A percentile compares a stretch with the other conserved stretches of the same genome.
These are phyloP conservation scores for Lepeophtheirus salmonis DNA, from an alignment of 1,140 invertebrate species.

Conservation along the genomic window DNA sequence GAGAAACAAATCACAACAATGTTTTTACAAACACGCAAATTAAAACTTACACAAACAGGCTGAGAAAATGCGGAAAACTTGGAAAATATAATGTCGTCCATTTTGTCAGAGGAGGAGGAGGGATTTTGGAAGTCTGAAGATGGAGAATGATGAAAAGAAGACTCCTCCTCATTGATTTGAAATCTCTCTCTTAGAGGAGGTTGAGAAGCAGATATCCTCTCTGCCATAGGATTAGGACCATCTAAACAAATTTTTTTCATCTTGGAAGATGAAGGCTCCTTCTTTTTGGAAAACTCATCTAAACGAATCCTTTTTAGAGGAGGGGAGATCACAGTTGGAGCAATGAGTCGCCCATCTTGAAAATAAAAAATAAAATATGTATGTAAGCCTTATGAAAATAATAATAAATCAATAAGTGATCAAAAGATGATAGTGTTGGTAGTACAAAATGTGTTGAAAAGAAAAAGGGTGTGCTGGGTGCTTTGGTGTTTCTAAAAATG, in stretches of 20 bases:
- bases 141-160: background rate
- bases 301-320: background rate
- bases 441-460: too few relatives aligned
- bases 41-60: conserved; percentile 21
- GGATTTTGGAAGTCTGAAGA: background rate
- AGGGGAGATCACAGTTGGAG: conserved; percentile 2
- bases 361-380: background rate
- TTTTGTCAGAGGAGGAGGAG: background rate
- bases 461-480: too few relatives aligned
- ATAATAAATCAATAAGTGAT: background rate
- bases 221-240: conserved; percentile 1
- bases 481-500: too few relatives aligned
- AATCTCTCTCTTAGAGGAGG: background rate
- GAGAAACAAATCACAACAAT: background rate
- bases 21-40: too few relatives aligned
- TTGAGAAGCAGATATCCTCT: background rate
- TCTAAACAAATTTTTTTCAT: background rate
- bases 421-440: too few relatives aligned
- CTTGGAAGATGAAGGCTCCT: conserved; percentile 14
- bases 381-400: background rate
- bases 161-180: background rate
- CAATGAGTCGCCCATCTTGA: background rate
- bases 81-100: conserved; percentile 25
- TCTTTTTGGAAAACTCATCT: background rate
- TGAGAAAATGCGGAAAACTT: conserved; percentile 28